Base-by-base conservation (phyloP, 2,113 vertebrate genomes). In the Rhinogobius similis region DNA sequence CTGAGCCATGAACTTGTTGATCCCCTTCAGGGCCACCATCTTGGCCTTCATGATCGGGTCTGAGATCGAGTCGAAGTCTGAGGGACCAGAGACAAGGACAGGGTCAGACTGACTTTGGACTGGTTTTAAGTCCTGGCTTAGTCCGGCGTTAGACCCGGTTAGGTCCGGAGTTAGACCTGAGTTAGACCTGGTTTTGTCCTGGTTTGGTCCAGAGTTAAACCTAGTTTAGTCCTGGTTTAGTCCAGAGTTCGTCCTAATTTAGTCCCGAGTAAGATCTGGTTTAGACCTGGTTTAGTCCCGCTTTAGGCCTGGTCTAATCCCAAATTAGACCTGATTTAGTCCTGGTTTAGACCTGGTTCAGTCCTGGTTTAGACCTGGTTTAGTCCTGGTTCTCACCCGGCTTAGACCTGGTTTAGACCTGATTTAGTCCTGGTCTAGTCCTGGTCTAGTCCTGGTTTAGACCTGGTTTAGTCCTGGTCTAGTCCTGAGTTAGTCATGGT, bases 41-140 rank as follows among this genome's bases (percentile, higher is more conserved):
- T 99, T 99, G 48, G 98, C 98, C 87, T 98, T 99, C 97, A 98
- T 97, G 86, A 99, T 99, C 32, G 98, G 97, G 87, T 99, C 97
- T 1, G 96, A 94, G 79, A 99, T 96, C 13, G 96, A 93, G 87
- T 98, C 96, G 58, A 97, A 97, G 89, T 98, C 98, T 96, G 76
- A 41, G 86, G 50, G 8, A 23, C 50, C n/a, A 52, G 6, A 48
- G 8, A 52, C 9, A 52, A 52, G 16, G 43, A 52, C 48, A 52
- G 50, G n/a, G 11, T 52, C 16, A 21, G 3, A 52, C 50, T 52
- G 5, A 7, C 3, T 36, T 36, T 23, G 20, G 48, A 50, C 43
- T 44, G n/a, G n/a, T n/a, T n/a, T n/a, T 18, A 6, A 46, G 43
- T 7, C 43, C 43, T 46, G 16, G 43, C 20, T 52, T 23, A 23